Evolutionary conservation across 2,113 vertebrate genomes (phyloP), one percentile per base, ranked within the genome.

Genomic region (Scartelaos histophorus): DNA sequence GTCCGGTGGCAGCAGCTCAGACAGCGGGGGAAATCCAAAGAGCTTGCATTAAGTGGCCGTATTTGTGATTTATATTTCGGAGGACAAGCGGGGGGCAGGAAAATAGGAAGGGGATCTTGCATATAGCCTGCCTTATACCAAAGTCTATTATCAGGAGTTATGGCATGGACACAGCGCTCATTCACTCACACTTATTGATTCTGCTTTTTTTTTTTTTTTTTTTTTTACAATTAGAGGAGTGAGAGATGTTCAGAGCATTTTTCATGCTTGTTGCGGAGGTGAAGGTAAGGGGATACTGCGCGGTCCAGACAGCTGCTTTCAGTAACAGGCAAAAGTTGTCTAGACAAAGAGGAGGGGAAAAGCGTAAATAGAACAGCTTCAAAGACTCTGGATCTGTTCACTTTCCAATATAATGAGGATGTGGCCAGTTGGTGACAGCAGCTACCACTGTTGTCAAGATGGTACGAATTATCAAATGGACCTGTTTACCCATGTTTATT

Each of bases 171-270:
- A 73, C 67, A 87, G 73, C 79, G 84, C 77, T 79, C 66, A 70
- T 76, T 88, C 82, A 76, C 80, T 82, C 79, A 71, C 67, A 38
- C 57, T 82, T 78, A 92, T 92, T 83, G 83, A 90, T 90, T 87
- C 68, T 56, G 75, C 78, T 87, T 88, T 65, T 75, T 88, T 89
- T 90, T 74, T 74, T 65, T 74, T 87, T 88, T 90, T 75, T 75
- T 56, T 22, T 13, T 25, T 16, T 58, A n/a, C n/a, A n/a, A n/a
- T 58, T 78, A 61, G 71, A n/a, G n/a, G n/a, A n/a, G n/a, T n/a
- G n/a, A n/a, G n/a, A n/a, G n/a, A n/a, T n/a, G n/a, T n/a, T n/a
- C 81, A 70, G 79, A 69, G 71, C 71, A 69, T 84, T 85, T 88
- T 87, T 89, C 74, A 90, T 71, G 53, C 73, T 53, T 13, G 51